Evolutionary conservation across 1,140 invertebrate species (phyloP), one percentile per base, ranked within the genome.

Genomic region (Elysia chlorotica): DNA sequence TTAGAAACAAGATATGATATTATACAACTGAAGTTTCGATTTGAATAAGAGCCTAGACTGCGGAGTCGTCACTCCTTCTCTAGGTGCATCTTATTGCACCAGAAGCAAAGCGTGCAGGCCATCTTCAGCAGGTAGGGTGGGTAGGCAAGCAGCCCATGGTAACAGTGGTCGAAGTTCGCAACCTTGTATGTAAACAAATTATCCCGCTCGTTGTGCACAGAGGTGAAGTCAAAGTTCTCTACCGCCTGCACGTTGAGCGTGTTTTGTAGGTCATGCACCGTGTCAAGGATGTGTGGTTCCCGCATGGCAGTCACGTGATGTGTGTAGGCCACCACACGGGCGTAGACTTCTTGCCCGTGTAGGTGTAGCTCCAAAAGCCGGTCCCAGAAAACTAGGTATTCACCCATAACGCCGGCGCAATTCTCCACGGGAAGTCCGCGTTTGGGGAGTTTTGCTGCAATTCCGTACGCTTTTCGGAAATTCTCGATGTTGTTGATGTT

Each of bases 171-270:
- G 36, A 74, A 74, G 48, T 77, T 54, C 0, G 77, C 74, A 10
- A 83, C 71, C 54, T 73, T 76, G 70, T 85, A 85, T 1, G 81
- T 80, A 53, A 79, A 83, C 48, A 85, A 74, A 71, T 83, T 83
- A 53, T 81, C 76, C 23, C 73, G 56, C 48, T 80, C 76, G 54
- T 84, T 78, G 70, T 77, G 73, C 4, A 82, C 59, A n/a, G 73
- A 37, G 5, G 73, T 78, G 41, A 84, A 84, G 54, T 83, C 73
- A 59, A 74, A 84, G 31, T 81, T 77, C 35, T 82, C 78, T 0
- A 67, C 65, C 36, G 59, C 70, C 6, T 74, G 66, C 19, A 68
- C 19, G n/a, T 74, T 78, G 1, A 83, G 66, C 14, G 67, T 69
- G 31, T 73, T 57, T 41, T 80, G 76, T 48, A 83, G 71, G n/a